Conservation (phyloP, 2,888 invertebrate genomes). For the Morpho deidamia region DNA sequence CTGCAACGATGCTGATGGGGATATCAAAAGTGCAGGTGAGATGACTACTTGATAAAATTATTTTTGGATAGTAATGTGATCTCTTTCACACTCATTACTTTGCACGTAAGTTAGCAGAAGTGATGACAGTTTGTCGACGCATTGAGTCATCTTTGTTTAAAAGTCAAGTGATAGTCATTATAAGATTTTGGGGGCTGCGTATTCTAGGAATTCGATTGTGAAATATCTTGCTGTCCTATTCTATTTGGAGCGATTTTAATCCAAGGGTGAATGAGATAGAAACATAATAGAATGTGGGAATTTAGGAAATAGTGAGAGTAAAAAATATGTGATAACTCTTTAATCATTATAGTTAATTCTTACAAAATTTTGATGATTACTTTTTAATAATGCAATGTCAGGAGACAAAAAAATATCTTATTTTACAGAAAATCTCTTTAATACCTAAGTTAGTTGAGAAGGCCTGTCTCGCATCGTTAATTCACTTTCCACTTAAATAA, state of each 20-base stretch:
- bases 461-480: too few relatives aligned
- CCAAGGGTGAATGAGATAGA: constrained; percentile 36
- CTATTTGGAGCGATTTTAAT: constrained; percentile 30
- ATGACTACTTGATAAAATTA: constrained; percentile 48
- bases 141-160: constrained; percentile 72
- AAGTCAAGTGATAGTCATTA: constrained; percentile 51
- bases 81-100: constrained; percentile 51
- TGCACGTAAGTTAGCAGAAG: constrained; percentile 28
- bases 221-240: constrained; percentile 62
- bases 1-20: constrained; percentile 82
- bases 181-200: constrained; percentile 43
- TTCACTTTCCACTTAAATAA: too few relatives aligned
- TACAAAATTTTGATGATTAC: too few relatives aligned
- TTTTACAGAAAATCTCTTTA: too few relatives aligned
- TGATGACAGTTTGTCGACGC: constrained; percentile 34
- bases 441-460: too few relatives aligned
- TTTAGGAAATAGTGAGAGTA: neutral
- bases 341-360: neutral
- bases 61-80: constrained; percentile 62
- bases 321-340: too few relatives aligned
- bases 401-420: too few relatives aligned
- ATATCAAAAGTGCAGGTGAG: constrained; percentile 80
- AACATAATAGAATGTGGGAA: neutral
- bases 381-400: too few relatives aligned
- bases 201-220: constrained; percentile 60